A percentile compares a stretch with the other conserved stretches of the same genome.
Conservation (phyloP, 1,140 invertebrate genomes). For the Rhopalosiphum maidis region DNA sequence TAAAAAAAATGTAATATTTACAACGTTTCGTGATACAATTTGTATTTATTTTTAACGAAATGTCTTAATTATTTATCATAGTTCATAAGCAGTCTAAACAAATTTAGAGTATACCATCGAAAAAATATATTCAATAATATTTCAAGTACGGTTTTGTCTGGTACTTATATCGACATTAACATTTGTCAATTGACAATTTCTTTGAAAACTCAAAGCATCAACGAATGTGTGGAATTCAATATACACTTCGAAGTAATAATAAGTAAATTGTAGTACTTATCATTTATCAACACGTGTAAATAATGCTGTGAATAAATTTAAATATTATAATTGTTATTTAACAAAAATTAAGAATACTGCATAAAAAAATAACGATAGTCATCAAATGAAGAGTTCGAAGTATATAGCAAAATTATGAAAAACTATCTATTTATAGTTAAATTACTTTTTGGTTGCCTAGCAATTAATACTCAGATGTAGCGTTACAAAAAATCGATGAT, state of each 20-base stretch:
- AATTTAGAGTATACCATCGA: background rate
- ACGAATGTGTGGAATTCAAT: background rate
- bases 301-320: no score
- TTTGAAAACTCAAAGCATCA: background rate
- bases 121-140: background rate
- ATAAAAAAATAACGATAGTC: background rate
- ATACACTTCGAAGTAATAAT: background rate
- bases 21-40: background rate
- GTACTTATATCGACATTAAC: background rate
- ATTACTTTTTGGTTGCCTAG: background rate
- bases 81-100: background rate
- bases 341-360: background rate
- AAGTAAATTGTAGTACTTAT: no score
- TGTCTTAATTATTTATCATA: background rate
- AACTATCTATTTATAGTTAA: background rate
- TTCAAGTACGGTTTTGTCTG: no score
- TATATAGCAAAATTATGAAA: background rate
- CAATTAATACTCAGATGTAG: background rate
- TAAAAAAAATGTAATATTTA: background rate
- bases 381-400: background rate
- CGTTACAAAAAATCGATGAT: background rate
- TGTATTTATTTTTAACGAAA: background rate
- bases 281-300: no score
- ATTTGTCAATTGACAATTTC: background rate
- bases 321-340: background rate